Evolutionary conservation across 2,113 vertebrate genomes (phyloP).

Genomic region (Leptobrachium ailaonicum): DNA sequence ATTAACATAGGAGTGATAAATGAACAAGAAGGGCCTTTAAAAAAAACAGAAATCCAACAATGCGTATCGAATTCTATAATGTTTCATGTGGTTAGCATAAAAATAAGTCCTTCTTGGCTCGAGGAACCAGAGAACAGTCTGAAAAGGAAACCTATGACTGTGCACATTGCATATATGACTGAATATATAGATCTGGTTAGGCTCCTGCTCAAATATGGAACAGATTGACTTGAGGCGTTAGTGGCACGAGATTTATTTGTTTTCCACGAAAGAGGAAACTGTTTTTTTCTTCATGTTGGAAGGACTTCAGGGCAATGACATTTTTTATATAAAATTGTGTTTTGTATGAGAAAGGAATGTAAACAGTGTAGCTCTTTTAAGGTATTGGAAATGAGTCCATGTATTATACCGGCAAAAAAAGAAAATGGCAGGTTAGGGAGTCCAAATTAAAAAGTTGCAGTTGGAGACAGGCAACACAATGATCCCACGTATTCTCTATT

Average conservation of each 20-base stretch:
- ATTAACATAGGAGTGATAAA: conserved; percentile 50
- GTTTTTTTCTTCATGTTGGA: too few species aligned
- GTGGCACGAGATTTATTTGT: not conserved
- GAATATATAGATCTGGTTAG: not conserved
- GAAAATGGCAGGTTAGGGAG: too few species aligned
- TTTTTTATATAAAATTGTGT: too few species aligned
- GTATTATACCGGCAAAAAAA: too few species aligned
- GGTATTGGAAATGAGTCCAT: too few species aligned
- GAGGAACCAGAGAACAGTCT: not conserved
- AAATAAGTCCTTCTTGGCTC: conserved; percentile 2
- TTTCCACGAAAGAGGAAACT: too few species aligned
- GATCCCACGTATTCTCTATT: too few species aligned
- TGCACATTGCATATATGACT: not conserved
- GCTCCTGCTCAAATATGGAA: not conserved
- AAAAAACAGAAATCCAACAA: conserved; percentile 39
- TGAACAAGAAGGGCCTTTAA: conserved; percentile 51
- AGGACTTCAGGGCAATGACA: too few species aligned
- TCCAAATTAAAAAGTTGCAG: too few species aligned
- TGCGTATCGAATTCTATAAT: conserved; percentile 26
- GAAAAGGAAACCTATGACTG: not conserved
- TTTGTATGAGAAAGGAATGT: too few species aligned
- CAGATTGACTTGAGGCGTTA: not conserved
- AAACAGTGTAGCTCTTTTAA: too few species aligned
- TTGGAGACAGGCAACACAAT: too few species aligned
- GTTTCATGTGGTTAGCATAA: conserved; percentile 22